Evolutionary conservation across 2,797 vertebrate species (phyloP).

Genomic region (Gymnothorax javanicus): DNA sequence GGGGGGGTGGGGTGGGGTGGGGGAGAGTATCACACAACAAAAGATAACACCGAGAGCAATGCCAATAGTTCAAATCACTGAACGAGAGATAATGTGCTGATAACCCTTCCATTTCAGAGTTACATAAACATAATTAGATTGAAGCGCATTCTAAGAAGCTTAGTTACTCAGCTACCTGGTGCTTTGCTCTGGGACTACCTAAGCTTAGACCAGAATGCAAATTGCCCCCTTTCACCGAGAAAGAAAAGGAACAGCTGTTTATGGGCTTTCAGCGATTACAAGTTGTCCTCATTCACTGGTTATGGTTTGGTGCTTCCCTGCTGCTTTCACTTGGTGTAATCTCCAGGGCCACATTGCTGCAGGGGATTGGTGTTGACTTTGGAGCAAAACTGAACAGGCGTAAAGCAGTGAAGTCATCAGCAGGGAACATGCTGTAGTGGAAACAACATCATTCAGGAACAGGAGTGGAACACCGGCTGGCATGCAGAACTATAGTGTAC

Average conservation of each 20-base stretch:
- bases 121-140: neutral
- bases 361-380: neutral
- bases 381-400: neutral
- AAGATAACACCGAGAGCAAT: neutral
- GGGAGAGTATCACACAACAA: neutral
- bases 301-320: neutral
- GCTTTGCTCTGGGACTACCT: neutral
- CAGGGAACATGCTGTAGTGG: neutral
- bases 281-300: neutral
- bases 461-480: neutral
- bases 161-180: neutral
- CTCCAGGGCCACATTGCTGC: neutral
- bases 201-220: neutral
- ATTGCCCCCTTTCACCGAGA: neutral
- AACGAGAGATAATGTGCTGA: neutral
- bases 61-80: neutral
- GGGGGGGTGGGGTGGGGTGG: no score
- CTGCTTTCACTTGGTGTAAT: neutral
- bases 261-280: neutral
- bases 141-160: neutral
- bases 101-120: neutral
- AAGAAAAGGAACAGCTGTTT: neutral
- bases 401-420: neutral
- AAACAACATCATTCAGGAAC: neutral
- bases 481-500: neutral